A percentile compares a stretch with the other conserved stretches of the same genome.
phyloP scores from a whole-genome alignment of 2,888 invertebrate species.

The Pogonocherus hispidulus region DNA sequence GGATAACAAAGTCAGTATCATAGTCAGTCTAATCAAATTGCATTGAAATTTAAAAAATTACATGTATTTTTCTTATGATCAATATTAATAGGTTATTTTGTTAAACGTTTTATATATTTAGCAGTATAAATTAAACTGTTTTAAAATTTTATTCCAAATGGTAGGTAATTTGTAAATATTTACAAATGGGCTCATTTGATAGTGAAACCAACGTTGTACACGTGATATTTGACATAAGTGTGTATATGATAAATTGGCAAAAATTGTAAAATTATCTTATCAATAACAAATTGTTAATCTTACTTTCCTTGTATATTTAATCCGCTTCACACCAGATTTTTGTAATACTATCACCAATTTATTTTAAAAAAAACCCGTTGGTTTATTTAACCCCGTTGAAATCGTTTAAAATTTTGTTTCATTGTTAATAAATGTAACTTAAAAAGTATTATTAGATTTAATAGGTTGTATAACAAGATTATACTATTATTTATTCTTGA shows the following conservation, averaged over 20 bases:
- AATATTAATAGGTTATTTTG: no score
- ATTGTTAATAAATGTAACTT: not conserved
- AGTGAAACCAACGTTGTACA: not conserved
- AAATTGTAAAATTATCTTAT: not conserved
- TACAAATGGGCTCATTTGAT: not conserved
- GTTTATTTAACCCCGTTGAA: not conserved
- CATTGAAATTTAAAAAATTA: no score
- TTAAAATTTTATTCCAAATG: no score
- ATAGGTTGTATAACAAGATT: constrained; percentile 13
- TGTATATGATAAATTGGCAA: not conserved
- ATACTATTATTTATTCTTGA: constrained; percentile 16
- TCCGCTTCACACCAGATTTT: not conserved
- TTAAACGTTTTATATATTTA: no score
- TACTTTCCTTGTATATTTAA: not conserved
- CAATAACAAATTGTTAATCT: not conserved
- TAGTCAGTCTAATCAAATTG: no score
- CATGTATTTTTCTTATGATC: no score
- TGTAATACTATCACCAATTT: not conserved
- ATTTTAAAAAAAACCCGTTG: not conserved
- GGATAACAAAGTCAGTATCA: no score
- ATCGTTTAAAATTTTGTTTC: not conserved
- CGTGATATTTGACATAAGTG: not conserved
- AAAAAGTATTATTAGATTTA: not conserved
- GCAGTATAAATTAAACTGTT: no score
- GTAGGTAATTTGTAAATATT: no score